phyloP scores from a whole-genome alignment of 1,140 invertebrate species.

The Megathymus violae region DNA sequence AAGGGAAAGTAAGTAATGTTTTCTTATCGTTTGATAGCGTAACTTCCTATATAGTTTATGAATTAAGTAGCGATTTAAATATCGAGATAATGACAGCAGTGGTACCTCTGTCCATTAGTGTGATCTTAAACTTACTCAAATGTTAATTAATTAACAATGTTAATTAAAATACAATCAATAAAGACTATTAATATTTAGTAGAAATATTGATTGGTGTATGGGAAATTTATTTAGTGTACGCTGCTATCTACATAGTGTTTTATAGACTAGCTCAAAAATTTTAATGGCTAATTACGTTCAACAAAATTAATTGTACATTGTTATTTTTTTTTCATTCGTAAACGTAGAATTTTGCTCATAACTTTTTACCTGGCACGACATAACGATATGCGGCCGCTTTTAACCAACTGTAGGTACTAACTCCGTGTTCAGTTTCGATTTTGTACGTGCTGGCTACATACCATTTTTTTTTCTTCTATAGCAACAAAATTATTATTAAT shows the following conservation, averaged over 20 bases:
- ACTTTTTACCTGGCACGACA: too few relatives aligned
- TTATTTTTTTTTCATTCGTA: too few relatives aligned
- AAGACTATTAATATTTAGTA: neutral
- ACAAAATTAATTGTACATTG: too few relatives aligned
- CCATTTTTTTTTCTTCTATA: too few relatives aligned
- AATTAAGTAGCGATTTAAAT: neutral
- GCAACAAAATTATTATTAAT: too few relatives aligned
- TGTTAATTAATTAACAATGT: neutral
- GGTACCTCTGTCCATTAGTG: neutral
- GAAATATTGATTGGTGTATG: neutral
- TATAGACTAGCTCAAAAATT: neutral
- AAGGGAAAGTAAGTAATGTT: constrained; percentile 68
- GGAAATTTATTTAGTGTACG: neutral
- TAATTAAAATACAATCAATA: neutral
- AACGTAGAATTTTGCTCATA: too few relatives aligned
- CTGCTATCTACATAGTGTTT: neutral
- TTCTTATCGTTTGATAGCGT: constrained; percentile 7
- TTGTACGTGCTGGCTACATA: too few relatives aligned
- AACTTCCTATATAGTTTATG: neutral
- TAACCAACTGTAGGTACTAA: too few relatives aligned
- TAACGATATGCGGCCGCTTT: too few relatives aligned
- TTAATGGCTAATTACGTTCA: too few relatives aligned
- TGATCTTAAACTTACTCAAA: neutral
- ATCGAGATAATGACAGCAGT: neutral
- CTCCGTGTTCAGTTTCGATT: too few relatives aligned